Base-by-base conservation (phyloP, 2,113 vertebrate species). In the Canis aureus region DNA sequence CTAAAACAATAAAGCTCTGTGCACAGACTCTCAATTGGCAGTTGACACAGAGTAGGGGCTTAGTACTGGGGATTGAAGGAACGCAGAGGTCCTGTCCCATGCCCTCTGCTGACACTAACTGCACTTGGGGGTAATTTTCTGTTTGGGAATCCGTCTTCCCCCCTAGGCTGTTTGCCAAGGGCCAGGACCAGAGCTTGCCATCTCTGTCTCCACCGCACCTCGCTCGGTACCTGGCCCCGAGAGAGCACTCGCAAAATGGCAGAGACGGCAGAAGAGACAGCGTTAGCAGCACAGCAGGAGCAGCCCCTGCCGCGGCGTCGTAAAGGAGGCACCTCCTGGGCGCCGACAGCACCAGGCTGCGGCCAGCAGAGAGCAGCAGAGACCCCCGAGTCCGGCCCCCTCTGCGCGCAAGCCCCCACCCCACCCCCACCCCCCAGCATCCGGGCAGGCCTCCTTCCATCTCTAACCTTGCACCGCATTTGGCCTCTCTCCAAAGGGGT, bases 291-390 rank as follows among this genome's bases (percentile, higher is more conserved):
- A 17, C 55, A 15, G 80, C 32, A 35, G 17, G 25, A 83, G 23
- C 91, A 59, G 11, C 8, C n/a, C 35, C 49, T 29, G 38, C 11
- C 3, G 5, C 73, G 60, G 35, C 67, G 11, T 19, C 84, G 49
- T 7, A 38, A 73, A 64, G 5, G 16, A 82, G n/a, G n/a, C 3
- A n/a, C 67, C 86, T 89, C 64, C 57, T 66, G 22, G 15, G 55
- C 5, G 49, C 55, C 35, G 69, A 64, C 94, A 94, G 55, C 43
- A 71, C 79, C 55, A 27, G 69, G 43, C 38, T 88, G 38, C 55
- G 94, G 59, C 87, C 94, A 96, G 95, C 74, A 98, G 97, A 97
- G 95, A n/a, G 94, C 97, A 98, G 97, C 95, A 97, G 87, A 98
- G 92, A 84, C 49, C 25, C n/a, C 51, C 27, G 17, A 88, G 92